A percentile compares a stretch with the other conserved stretches of the same genome.
These are phyloP conservation scores for Xiphophorus hellerii DNA, from an alignment of 2,113 vertebrate genomes.

Conservation along the genomic window DNA sequence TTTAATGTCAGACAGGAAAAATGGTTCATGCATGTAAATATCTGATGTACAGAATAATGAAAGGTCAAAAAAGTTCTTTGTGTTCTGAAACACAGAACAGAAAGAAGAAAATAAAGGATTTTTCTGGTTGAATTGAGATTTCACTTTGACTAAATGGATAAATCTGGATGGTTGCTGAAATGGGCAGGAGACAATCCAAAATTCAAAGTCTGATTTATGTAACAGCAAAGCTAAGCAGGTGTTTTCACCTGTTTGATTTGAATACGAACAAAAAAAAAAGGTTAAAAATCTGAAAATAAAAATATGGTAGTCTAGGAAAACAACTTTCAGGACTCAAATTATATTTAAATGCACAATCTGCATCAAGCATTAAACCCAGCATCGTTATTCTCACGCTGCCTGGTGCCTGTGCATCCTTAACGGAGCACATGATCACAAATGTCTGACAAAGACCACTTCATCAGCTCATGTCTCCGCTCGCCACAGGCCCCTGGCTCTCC, in stretches of 20 bases:
- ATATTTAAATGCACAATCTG: slow-evolving; percentile 35
- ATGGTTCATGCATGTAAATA: too few species aligned
- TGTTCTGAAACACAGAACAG: too few species aligned
- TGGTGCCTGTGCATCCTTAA: slow-evolving; percentile 24
- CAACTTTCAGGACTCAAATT: slow-evolving; percentile 22
- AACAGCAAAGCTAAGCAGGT: neutral
- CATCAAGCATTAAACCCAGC: slow-evolving; percentile 12
- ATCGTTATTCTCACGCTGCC: slow-evolving; percentile 31
- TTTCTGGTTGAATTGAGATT: too few species aligned
- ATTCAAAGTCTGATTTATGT: neutral
- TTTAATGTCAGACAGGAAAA: too few species aligned
- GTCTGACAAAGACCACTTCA: slow-evolving; percentile 65
- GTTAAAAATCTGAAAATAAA: neutral
- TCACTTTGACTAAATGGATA: neutral
- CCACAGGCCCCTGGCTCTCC: slow-evolving; percentile 56
- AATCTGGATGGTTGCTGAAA: neutral
- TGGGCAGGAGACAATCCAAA: neutral
- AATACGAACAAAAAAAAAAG: too few species aligned
- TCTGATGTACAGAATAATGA: too few species aligned
- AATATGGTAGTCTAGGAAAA: neutral
- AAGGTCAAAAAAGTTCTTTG: too few species aligned
- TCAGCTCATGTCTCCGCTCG: slow-evolving; percentile 62
- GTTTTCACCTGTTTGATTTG: neutral
- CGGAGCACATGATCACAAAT: slow-evolving; percentile 37
- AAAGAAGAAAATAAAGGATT: too few species aligned